Evolutionary conservation across 2,888 invertebrate species (phyloP).

Genomic region (Panopea generosa): DNA sequence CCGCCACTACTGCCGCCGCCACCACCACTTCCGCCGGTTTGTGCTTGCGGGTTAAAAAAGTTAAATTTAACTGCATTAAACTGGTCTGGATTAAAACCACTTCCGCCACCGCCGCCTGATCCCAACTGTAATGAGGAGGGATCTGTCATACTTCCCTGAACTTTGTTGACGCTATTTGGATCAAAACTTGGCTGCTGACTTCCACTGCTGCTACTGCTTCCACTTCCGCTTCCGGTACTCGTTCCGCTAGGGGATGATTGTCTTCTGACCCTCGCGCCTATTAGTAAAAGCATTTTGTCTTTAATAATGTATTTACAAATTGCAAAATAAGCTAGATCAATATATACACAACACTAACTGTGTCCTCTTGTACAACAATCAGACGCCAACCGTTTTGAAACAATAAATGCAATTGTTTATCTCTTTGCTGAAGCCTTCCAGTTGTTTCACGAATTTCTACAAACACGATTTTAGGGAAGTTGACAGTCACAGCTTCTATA

Average conservation of each 20-base stretch:
- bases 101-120: conserved; percentile 34
- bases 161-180: conserved; percentile 31
- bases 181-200: conserved; percentile 27
- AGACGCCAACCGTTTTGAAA: too few relatives aligned
- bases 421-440: too few relatives aligned
- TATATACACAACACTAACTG: too few relatives aligned
- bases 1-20: conserved; percentile 4
- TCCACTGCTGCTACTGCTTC: conserved; percentile 21
- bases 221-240: conserved; percentile 1
- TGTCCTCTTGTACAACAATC: too few relatives aligned
- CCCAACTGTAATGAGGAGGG: conserved; percentile 30
- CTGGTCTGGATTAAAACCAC: conserved; percentile 43
- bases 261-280: background rate
- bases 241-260: background rate
- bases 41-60: conserved; percentile 49
- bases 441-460: too few relatives aligned
- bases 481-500: too few relatives aligned
- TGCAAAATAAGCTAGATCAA: too few relatives aligned
- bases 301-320: too few relatives aligned
- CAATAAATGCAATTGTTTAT: too few relatives aligned
- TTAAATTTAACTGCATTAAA: conserved; percentile 37
- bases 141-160: conserved; percentile 28
- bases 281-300: too few relatives aligned
- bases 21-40: conserved; percentile 12
- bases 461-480: too few relatives aligned